Evolutionary conservation across 2,888 invertebrate genomes (phyloP), one percentile per base, ranked within the genome.

Genomic region (Hipparchia sbordonii): DNA sequence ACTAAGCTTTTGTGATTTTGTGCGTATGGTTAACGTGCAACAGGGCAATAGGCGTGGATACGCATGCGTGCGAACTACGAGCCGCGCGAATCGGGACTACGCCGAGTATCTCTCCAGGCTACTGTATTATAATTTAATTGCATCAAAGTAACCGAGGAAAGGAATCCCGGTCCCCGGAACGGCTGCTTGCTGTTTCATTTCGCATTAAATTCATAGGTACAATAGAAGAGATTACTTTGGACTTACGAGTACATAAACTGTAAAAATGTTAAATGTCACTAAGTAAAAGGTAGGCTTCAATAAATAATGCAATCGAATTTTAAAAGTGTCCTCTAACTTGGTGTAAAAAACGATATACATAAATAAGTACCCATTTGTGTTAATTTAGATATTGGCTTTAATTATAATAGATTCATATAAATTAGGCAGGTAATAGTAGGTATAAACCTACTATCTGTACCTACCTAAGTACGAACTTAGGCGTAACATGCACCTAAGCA

Each of bases 21-120:
- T 60, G 54, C 57, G 65, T 73, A 52, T 54, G 48, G 23, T 77
- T 82, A 52, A 78, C 85, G 87, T 85, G 86, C 87, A 89, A 89
- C 87, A 87, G 87, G 87, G 84, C 79, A 77, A 61, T 75, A 74
- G 74, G 77, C 80, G 23, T 23, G 77, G 77, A 76, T 74, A 83
- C 82, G 83, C 85, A 88, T 89, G 88, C 91, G 91, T 91, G 89
- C 87, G 85, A 78, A 76, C 89, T 78, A 80, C 56, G 73, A 81
- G 84, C 83, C 89, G 87, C 83, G 81, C 88, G 86, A 80, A 79
- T 86, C 85, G 82, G 85, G 85, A 92, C 91, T 91, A 87, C 83
- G 75, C 67, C 65, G 72, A 56, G 52, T 72, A 72, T 68, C 73
- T 72, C 70, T 65, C 73, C 75, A 72, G 72, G 71, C 60, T 59